Percentiles rank a stretch among this genome's conserved stretches.
Conservation (phyloP, 2,888 invertebrate species). For the Drosophila peninsularis region DNA sequence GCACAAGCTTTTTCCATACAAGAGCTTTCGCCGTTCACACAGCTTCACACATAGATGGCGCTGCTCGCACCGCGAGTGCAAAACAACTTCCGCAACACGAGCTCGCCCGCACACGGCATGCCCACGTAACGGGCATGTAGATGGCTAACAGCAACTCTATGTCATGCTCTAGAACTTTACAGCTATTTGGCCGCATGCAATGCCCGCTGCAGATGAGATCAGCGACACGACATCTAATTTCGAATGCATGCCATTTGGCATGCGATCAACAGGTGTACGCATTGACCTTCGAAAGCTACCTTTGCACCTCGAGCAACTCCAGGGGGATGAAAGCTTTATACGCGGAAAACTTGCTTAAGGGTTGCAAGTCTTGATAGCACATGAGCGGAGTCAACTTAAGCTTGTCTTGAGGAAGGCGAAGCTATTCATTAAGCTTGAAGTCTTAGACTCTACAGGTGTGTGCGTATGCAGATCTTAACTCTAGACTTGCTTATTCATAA, state of each 20-base stretch:
- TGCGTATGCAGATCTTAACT: no score
- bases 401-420: background rate
- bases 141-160: background rate
- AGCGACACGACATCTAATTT: slow-evolving; percentile 13
- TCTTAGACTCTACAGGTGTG: no score
- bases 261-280: slow-evolving; percentile 4
- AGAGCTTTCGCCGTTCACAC: background rate
- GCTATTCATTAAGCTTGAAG: no score
- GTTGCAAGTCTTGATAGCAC: background rate
- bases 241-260: background rate
- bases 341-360: background rate
- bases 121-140: background rate
- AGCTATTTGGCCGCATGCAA: slow-evolving; percentile 9
- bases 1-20: background rate
- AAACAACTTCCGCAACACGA: background rate
- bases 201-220: slow-evolving; percentile 11
- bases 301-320: background rate
- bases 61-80: background rate
- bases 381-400: background rate
- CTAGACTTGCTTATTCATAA: no score
- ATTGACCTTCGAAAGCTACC: slow-evolving; percentile 15
- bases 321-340: background rate
- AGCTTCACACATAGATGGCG: slow-evolving; percentile 29
- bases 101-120: background rate
- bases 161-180: slow-evolving; percentile 15